These are phyloP conservation scores for Sitta europaea DNA, from an alignment of 2,113 vertebrate genomes.

Conservation along the genomic window DNA sequence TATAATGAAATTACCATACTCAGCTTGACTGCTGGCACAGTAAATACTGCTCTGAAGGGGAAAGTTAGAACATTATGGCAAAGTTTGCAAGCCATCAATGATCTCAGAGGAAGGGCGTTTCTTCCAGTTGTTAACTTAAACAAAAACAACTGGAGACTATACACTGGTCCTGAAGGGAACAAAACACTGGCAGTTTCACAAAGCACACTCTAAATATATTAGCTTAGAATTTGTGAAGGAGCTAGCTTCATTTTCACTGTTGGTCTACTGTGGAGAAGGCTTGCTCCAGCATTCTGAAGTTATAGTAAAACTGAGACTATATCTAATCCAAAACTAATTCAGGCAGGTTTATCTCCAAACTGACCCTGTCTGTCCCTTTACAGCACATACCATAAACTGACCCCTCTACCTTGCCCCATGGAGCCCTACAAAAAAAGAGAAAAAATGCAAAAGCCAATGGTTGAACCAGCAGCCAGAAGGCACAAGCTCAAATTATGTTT, in stretches of 20 bases:
- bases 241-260: background rate
- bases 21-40: background rate
- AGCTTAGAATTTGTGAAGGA: background rate
- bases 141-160: conserved; percentile 40
- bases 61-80: conserved; percentile 31
- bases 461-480: background rate
- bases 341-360: background rate
- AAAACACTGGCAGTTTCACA: background rate
- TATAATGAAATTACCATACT: conserved; percentile 32
- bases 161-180: background rate
- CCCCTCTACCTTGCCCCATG: background rate
- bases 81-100: conserved; percentile 41
- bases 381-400: background rate
- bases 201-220: background rate
- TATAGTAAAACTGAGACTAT: background rate
- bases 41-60: background rate
- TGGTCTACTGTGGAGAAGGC: background rate
- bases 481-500: background rate
- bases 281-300: background rate
- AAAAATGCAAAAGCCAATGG: background rate
- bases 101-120: conserved; percentile 63
- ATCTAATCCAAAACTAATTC: background rate
- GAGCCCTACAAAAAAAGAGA: background rate
- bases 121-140: conserved; percentile 48
- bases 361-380: background rate